phyloP scores from a whole-genome alignment of 2,113 vertebrate species.

The Halcyon senegalensis region DNA sequence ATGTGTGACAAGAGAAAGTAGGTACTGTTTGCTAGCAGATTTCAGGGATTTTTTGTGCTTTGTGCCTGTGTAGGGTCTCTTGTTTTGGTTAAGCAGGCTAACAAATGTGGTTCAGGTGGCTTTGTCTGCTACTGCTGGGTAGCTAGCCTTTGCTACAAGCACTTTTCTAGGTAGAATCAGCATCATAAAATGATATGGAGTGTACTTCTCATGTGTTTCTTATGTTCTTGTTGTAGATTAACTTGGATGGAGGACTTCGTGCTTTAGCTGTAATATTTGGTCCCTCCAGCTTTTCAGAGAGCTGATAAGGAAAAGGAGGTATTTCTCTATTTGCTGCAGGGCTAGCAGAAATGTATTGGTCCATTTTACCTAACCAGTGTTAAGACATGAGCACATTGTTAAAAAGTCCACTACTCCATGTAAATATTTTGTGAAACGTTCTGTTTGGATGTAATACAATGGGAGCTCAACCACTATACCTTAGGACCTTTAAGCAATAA shows the following conservation, averaged over 20 bases:
- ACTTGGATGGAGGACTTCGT: neutral
- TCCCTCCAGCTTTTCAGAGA: neutral
- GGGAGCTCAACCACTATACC: neutral
- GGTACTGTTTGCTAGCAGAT: neutral
- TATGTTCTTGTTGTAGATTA: neutral
- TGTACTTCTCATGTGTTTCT: neutral
- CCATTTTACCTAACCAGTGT: neutral
- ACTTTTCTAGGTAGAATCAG: neutral
- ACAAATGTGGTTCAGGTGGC: neutral
- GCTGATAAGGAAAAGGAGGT: neutral
- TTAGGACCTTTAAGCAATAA: neutral
- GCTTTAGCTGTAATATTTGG: neutral
- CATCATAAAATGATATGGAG: neutral
- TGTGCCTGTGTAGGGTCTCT: neutral
- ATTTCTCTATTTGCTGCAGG: neutral
- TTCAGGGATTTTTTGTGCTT: neutral
- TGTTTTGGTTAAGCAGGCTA: neutral
- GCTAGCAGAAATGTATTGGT: neutral
- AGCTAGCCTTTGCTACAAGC: neutral
- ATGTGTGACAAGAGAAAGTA: neutral
- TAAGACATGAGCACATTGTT: neutral
- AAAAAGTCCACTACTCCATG: neutral
- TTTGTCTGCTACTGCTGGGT: neutral
- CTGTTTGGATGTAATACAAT: neutral
- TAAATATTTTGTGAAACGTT: neutral